Percentiles rank a stretch among this genome's conserved stretches.
Evolutionary conservation across 2,113 vertebrate species (phyloP).

Genomic region (Aythya baeri): DNA sequence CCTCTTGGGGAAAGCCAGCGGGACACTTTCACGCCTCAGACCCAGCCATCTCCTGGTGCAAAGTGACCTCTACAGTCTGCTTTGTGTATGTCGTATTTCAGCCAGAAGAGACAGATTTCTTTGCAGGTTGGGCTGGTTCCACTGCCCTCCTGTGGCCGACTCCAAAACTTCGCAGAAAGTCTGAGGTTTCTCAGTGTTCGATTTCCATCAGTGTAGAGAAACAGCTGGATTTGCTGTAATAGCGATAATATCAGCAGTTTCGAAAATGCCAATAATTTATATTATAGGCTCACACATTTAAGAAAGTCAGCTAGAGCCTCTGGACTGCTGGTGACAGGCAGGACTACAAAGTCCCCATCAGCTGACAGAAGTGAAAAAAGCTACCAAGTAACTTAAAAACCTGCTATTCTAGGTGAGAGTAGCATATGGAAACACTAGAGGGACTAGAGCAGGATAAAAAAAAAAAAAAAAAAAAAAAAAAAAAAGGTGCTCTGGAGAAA

Average conservation of each 20-base stretch:
- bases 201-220: rapidly evolving
- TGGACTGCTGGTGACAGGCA: background rate
- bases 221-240: background rate
- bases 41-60: background rate
- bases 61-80: constrained; percentile 26
- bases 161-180: background rate
- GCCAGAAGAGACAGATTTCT: rapidly evolving
- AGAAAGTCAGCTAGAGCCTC: background rate
- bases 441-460: background rate
- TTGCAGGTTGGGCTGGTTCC: background rate
- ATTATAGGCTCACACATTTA: rapidly evolving
- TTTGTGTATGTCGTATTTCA: background rate
- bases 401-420: rapidly evolving
- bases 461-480: background rate
- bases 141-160: background rate
- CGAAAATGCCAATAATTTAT: background rate
- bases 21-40: rapidly evolving
- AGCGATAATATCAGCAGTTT: rapidly evolving
- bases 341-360: background rate
- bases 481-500: too few relatives aligned
- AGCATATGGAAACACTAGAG: background rate
- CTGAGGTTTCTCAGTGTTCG: too few relatives aligned
- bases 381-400: rapidly evolving
- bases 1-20: background rate
- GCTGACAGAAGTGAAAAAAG: rapidly evolving